Percentiles rank a stretch among this genome's conserved stretches.
Conservation (phyloP, 1,140 invertebrate genomes). For the Pemphigus obesinymphae region DNA sequence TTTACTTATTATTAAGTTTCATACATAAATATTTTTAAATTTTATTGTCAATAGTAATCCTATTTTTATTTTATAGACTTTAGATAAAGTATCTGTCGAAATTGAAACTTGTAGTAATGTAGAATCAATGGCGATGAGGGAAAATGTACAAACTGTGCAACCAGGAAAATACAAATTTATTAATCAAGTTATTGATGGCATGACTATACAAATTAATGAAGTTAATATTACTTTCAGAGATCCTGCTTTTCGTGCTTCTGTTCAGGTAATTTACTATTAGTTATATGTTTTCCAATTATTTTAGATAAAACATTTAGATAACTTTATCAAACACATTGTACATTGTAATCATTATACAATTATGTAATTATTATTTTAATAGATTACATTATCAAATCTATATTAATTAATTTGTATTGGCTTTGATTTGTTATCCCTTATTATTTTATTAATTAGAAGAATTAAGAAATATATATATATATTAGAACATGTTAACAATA, state of each 20-base stretch:
- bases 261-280: slow-evolving; percentile 88
- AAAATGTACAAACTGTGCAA: slow-evolving; percentile 44
- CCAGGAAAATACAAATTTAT: slow-evolving; percentile 81
- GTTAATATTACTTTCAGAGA: slow-evolving; percentile 90
- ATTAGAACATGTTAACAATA: neutral
- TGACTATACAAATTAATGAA: slow-evolving; percentile 90
- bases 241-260: slow-evolving; percentile 86
- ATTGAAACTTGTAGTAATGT: slow-evolving; percentile 85
- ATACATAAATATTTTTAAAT: neutral
- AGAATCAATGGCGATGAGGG: slow-evolving; percentile 55
- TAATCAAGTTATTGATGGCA: slow-evolving; percentile 95
- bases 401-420: neutral
- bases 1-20: neutral
- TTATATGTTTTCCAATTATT: slow-evolving; percentile 27
- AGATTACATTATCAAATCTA: neutral
- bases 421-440: too few relatives aligned
- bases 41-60: neutral
- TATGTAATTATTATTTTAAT: neutral
- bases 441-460: too few relatives aligned
- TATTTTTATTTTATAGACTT: slow-evolving; percentile 58
- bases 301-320: neutral
- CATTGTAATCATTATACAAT: too few relatives aligned
- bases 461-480: too few relatives aligned
- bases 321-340: neutral
- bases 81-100: slow-evolving; percentile 87